A percentile compares a stretch with the other conserved stretches of the same genome.
These are phyloP conservation scores for Scomber colias DNA, from an alignment of 2,113 vertebrate genomes.

Conservation along the genomic window DNA sequence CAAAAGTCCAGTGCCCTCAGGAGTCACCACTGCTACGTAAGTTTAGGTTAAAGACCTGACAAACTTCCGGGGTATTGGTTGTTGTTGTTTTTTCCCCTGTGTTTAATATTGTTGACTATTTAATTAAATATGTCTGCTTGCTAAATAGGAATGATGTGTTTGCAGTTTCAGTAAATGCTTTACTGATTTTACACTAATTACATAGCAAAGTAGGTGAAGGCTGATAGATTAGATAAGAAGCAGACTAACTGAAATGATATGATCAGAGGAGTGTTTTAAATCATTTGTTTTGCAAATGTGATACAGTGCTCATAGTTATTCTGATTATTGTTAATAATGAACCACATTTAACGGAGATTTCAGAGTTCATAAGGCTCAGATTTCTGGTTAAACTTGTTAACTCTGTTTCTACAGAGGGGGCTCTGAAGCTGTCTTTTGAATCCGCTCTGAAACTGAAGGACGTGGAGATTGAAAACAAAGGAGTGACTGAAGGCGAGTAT, in stretches of 20 bases:
- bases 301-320: not conserved
- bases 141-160: not conserved
- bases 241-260: not conserved
- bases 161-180: not conserved
- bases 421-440: conserved; percentile 86
- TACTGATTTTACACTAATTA: too few relatives aligned
- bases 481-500: conserved; percentile 85
- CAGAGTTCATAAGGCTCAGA: not conserved
- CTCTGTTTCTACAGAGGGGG: conserved; percentile 83
- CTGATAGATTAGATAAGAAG: not conserved
- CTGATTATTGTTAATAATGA: not conserved
- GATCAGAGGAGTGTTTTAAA: not conserved
- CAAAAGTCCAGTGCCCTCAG: conserved; percentile 66
- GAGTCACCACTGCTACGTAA: conserved; percentile 82
- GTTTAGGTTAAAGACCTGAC: conserved; percentile 45
- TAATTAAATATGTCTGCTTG: not conserved
- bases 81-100: not conserved
- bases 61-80: not conserved
- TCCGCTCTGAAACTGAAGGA: conserved; percentile 87
- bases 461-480: conserved; percentile 86
- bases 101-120: not conserved
- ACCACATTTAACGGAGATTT: not conserved
- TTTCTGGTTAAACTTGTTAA: not conserved
- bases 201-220: too few relatives aligned
- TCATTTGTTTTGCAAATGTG: not conserved